A percentile compares a stretch with the other conserved stretches of the same genome.
Conservation (phyloP, 2,797 vertebrate genomes). For the Dryobates pubescens region DNA sequence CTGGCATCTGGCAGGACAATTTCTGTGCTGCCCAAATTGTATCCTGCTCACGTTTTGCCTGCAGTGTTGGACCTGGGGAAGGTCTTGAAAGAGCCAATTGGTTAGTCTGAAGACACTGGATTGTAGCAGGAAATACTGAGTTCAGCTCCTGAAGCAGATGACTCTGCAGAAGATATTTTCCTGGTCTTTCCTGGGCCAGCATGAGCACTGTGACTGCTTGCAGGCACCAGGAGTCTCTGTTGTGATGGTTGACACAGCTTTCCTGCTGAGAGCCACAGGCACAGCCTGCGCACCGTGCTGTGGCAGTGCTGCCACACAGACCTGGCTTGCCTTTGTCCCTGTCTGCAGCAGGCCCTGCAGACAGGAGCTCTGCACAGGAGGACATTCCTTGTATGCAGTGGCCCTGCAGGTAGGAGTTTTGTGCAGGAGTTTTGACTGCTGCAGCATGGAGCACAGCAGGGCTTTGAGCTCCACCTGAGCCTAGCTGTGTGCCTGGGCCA, state of each 20-base stretch:
- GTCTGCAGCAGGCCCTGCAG: accelerated
- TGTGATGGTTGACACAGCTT: accelerated
- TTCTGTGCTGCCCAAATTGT: neutral
- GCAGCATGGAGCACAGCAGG: neutral
- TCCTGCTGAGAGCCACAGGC: neutral
- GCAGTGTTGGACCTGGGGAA: neutral
- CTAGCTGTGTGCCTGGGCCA: neutral
- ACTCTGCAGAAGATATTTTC: neutral
- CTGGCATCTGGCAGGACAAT: neutral
- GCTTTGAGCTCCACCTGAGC: neutral
- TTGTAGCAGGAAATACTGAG: neutral
- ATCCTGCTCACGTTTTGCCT: neutral
- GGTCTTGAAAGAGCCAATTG: accelerated
- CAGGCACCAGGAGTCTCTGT: neutral
- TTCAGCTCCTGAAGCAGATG: neutral
- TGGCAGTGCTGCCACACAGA: neutral
- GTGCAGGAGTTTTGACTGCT: neutral
- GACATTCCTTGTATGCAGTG: no score
- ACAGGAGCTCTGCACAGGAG: neutral
- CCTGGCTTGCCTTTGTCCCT: neutral
- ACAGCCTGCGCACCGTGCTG: accelerated
- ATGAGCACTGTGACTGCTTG: neutral
- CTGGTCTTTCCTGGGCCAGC: neutral
- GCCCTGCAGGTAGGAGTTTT: neutral
- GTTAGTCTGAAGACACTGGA: neutral